Base-by-base conservation (phyloP, 2,797 vertebrate species). In the Melanotaenia boesemani region DNA sequence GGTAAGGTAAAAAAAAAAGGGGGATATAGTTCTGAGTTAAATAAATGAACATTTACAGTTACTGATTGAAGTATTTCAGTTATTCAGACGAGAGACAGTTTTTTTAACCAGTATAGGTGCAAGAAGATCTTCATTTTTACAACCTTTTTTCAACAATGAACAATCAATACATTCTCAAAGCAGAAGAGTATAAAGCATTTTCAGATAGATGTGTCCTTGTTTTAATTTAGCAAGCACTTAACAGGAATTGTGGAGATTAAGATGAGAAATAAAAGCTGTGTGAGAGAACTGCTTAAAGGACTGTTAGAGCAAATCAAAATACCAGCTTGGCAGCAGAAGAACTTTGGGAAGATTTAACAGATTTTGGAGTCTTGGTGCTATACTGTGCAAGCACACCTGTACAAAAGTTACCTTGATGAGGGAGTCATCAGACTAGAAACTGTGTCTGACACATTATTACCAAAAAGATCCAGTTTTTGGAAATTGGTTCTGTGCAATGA, bases 1-100 rank as follows among this genome's bases (percentile, higher is more conserved):
- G 37, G 20, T 70, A 30, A 82, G 44, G 64, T 41, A 34, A 80
- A 54, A 37, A 63, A 48, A 67, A 37, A 16, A 30, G 30, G 30
- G 5, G 34, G 16, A 37, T 36, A 16, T 3, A 18, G 52, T 39
- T 15, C 52, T 56, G 28, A 60, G 22, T 37, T 22, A 24, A 32
- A 24, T 5, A 16, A 4, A 16, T 56, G 46, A 20, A 30, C 32
- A 32, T 44, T 37, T 69, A 52, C 28, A 54, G 8, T 26, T 13
- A 6, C 60, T 41, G 32, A 66, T 72, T 7, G 57, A 79, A 30
- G 28, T 24, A 11, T 15, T 72, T 57, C n/a, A 57, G 3, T 50
- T 18, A 46, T 37, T 26, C 46, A 48, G 37, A 11, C 8, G 20
- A 32, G 44, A 64, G 46, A 28, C n/a, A 54, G n/a, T 0, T 41